phyloP scores from a whole-genome alignment of 2,113 vertebrate species.

The Syngnathus floridae region DNA sequence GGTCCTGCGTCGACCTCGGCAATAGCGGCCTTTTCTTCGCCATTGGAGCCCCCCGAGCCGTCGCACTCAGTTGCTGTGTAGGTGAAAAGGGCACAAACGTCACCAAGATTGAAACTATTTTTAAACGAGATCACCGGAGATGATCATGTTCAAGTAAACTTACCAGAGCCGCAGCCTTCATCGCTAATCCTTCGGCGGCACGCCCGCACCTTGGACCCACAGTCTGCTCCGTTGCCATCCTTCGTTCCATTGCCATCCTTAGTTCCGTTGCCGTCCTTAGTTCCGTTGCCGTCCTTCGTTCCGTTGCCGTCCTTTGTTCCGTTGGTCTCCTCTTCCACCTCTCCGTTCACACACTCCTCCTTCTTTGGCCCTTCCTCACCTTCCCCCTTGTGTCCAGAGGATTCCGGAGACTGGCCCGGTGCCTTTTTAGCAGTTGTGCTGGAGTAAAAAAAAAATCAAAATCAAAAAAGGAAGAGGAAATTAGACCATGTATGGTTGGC shows the following conservation, averaged over 20 bases:
- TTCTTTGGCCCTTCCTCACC: conserved; percentile 42
- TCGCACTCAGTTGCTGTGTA: conserved; percentile 62
- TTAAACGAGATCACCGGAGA: not conserved
- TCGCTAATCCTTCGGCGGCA: conserved; percentile 57
- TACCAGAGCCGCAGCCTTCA: conserved; percentile 59
- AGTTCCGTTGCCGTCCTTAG: too few species aligned
- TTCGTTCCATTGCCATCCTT: conserved; percentile 35
- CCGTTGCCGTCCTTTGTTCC: conserved; percentile 58
- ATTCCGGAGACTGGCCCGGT: conserved; percentile 36
- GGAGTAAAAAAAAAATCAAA: not conserved
- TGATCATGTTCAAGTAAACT: not conserved
- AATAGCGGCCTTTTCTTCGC: conserved; percentile 65
- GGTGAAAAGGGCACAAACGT: not conserved
- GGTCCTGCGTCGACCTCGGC: conserved; percentile 86
- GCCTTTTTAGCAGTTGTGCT: conserved; percentile 55
- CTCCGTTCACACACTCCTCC: conserved; percentile 81
- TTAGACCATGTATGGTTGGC: not conserved
- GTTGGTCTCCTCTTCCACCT: conserved; percentile 73
- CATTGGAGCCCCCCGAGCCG: conserved; percentile 48
- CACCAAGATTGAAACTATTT: not conserved
- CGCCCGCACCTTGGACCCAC: conserved; percentile 58
- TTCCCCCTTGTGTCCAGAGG: conserved; percentile 30
- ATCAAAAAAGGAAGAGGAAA: too few species aligned
- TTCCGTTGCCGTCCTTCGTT: conserved; percentile 49
- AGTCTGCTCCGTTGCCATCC: conserved; percentile 27